A percentile compares a stretch with the other conserved stretches of the same genome.
Conservation (phyloP, 30 jellyfish, hydroid and myxozoan genomes). For the Hydractinia symbiolongicarpus region DNA sequence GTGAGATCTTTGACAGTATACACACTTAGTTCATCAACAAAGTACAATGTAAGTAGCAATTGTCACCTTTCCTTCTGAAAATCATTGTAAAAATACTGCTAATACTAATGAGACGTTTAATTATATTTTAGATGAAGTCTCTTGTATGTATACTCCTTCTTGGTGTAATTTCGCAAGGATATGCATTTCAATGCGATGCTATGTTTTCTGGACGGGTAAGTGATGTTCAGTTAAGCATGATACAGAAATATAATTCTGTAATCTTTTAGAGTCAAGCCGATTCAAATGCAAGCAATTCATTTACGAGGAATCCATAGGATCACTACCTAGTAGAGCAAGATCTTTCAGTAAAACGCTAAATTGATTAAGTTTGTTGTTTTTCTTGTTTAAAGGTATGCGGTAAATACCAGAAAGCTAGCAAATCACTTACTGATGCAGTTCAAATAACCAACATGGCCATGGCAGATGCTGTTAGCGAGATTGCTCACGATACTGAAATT, state of each 20-base stretch:
- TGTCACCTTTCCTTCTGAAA: too few species aligned
- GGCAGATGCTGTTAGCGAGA: constrained; percentile 8
- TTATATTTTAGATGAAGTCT: not conserved
- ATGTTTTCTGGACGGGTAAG: constrained; percentile 19
- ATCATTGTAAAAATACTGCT: too few species aligned
- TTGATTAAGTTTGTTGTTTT: not conserved
- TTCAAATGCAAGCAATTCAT: too few species aligned
- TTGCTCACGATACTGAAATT: constrained; percentile 13
- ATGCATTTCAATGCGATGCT: constrained; percentile 21
- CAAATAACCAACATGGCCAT: not conserved
- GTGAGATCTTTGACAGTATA: too few species aligned
- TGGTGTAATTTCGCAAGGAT: not conserved
- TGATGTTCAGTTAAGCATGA: not conserved
- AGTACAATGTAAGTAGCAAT: too few species aligned
- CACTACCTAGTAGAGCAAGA: too few species aligned
- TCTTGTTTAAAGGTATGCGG: not conserved
- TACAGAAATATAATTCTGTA: too few species aligned
- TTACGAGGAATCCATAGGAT: too few species aligned
- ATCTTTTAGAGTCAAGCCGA: too few species aligned
- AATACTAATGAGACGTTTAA: not conserved
- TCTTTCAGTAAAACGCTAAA: too few species aligned
- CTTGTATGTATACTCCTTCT: not conserved
- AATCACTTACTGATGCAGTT: constrained; percentile 11
- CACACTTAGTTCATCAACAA: too few species aligned
- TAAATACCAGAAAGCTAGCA: not conserved